These are phyloP conservation scores for Temnopleurus reevesii DNA, from an alignment of 53 echinoderm and acorn worm genomes.

Conservation along the genomic window DNA sequence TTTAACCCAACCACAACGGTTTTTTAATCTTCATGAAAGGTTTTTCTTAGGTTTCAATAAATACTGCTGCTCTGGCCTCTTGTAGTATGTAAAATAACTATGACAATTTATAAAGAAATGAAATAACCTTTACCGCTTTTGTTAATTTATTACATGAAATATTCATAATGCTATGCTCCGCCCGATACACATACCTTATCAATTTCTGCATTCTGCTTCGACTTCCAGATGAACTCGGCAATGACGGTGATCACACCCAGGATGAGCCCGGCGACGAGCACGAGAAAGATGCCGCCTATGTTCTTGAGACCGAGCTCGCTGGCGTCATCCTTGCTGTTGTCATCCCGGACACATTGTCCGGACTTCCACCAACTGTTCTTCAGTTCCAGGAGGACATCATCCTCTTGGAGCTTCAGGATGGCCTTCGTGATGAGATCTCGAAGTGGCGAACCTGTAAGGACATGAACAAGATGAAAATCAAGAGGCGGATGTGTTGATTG, in stretches of 20 bases:
- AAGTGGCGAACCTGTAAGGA: slow-evolving; percentile 67
- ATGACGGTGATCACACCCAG: slow-evolving; percentile 84
- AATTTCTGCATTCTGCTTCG: slow-evolving; percentile 96
- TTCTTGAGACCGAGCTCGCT: slow-evolving; percentile 91
- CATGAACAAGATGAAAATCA: too few relatives aligned
- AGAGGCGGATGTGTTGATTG: too few relatives aligned
- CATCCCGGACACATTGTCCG: slow-evolving; percentile 68
- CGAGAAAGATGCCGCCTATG: slow-evolving; percentile 97
- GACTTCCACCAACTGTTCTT: slow-evolving; percentile 90
- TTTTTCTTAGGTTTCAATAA: too few relatives aligned
- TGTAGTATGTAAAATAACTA: too few relatives aligned
- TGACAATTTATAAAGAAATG: too few relatives aligned
- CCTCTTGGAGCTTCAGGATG: slow-evolving; percentile 88
- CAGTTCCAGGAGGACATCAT: slow-evolving; percentile 71
- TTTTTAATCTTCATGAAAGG: too few relatives aligned
- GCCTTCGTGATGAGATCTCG: slow-evolving; percentile 88
- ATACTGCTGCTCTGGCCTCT: too few relatives aligned
- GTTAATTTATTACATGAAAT: too few relatives aligned
- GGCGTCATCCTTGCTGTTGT: slow-evolving; percentile 76
- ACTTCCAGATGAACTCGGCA: slow-evolving; percentile 97
- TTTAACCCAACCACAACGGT: too few relatives aligned
- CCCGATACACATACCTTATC: slow-evolving; percentile 93
- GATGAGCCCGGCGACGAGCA: slow-evolving; percentile 84
- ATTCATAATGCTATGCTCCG: too few relatives aligned
- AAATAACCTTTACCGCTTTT: too few relatives aligned